Evolutionary conservation across 2,113 vertebrate species (phyloP).

Genomic region (Psittacula cyanocephala): DNA sequence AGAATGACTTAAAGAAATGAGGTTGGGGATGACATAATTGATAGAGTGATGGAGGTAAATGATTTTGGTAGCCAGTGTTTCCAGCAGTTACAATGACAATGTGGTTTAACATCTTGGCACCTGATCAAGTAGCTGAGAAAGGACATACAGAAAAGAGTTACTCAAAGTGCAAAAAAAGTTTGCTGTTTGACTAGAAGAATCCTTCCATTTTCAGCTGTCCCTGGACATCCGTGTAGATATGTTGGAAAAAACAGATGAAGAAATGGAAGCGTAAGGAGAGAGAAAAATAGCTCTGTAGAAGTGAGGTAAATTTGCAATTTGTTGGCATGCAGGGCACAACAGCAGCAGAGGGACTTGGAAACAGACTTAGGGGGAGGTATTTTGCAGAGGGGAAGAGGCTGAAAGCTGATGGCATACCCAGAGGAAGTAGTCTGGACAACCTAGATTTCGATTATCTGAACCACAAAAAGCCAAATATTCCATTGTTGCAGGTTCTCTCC

Average conservation of each 20-base stretch:
- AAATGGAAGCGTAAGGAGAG: not conserved
- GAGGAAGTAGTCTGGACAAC: not conserved
- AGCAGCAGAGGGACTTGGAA: not conserved
- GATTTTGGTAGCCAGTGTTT: not conserved
- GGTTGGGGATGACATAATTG: not conserved
- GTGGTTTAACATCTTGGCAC: not conserved
- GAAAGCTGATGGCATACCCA: not conserved
- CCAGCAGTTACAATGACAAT: not conserved
- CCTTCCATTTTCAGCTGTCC: not conserved
- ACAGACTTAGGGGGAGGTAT: not conserved
- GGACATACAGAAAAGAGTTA: not conserved
- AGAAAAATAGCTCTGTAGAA: not conserved
- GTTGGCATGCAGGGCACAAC: not conserved
- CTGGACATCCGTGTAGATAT: not conserved
- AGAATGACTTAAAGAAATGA: not conserved
- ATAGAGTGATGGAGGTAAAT: not conserved
- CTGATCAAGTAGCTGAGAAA: not conserved
- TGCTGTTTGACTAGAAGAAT: not conserved
- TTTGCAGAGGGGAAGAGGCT: not conserved
- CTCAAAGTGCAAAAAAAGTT: not conserved
- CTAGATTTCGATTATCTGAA: not conserved
- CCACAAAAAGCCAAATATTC: not conserved
- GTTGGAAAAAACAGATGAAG: not conserved
- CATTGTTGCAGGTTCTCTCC: not conserved
- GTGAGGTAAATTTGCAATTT: not conserved